Conservation (phyloP, 2,888 invertebrate species). For the Hedya salicella region DNA sequence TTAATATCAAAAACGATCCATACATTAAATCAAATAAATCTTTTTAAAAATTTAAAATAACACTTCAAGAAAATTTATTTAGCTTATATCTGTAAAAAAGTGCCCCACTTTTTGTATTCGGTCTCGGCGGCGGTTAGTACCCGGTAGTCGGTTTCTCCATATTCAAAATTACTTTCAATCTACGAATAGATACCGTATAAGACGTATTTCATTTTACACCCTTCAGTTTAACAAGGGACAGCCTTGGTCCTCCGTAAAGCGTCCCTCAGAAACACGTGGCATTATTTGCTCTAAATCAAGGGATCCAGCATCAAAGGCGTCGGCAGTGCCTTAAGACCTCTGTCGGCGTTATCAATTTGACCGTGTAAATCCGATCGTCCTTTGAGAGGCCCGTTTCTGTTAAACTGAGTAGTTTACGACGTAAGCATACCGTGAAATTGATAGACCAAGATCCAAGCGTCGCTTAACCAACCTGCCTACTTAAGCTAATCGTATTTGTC, state of each 20-base stretch:
- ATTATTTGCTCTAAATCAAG: conserved; percentile 46
- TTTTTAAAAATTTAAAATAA: no score
- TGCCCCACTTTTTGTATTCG: no score
- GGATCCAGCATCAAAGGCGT: conserved; percentile 47
- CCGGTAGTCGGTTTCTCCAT: no score
- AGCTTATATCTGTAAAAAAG: no score
- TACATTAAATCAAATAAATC: no score
- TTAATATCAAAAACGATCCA: no score
- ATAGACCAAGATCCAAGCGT: not conserved
- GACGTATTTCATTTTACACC: not conserved
- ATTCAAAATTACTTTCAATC: no score
- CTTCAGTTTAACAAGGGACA: not conserved
- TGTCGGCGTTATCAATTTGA: conserved; percentile 59
- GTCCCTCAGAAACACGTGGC: conserved; percentile 9
- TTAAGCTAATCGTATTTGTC: no score
- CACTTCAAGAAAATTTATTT: no score
- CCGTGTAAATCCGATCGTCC: conserved; percentile 61
- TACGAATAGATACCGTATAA: not conserved
- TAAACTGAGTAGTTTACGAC: conserved; percentile 23
- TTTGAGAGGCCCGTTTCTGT: conserved; percentile 22
- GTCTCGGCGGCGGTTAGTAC: no score
- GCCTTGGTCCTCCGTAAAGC: not conserved
- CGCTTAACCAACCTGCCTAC: no score
- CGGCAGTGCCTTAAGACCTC: conserved; percentile 43
- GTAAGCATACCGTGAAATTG: not conserved